phyloP scores from a whole-genome alignment of 2,797 vertebrate species.

The Pseudochirops cupreus region DNA sequence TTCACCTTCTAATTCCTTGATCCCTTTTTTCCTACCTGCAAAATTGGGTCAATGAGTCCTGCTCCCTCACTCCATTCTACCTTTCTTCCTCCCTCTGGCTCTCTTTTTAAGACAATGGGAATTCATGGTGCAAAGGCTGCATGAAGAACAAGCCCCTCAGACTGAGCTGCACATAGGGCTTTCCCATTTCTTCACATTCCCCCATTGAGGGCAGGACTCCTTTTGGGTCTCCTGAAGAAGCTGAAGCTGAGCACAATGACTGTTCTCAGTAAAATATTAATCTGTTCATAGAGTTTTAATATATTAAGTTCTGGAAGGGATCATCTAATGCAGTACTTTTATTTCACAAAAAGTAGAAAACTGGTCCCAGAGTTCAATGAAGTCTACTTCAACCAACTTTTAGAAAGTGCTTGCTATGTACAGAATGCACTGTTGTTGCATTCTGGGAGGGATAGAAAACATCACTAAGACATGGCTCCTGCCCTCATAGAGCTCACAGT shows the following conservation, averaged over 20 bases:
- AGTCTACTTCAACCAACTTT: not conserved
- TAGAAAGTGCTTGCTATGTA: not conserved
- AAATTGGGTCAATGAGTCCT: not conserved
- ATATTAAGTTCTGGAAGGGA: not conserved
- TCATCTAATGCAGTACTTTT: not conserved
- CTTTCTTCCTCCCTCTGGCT: not conserved
- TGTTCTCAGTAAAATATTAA: not conserved
- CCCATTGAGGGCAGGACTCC: not conserved
- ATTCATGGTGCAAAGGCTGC: not conserved
- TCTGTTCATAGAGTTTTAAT: not conserved
- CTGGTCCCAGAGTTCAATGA: not conserved
- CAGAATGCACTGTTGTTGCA: not conserved
- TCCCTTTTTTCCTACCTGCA: not conserved
- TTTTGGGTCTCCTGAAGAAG: not conserved
- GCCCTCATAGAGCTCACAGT: not conserved
- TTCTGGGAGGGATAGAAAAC: not conserved
- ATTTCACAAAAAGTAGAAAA: not conserved
- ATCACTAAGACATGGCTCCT: not conserved
- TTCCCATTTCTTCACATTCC: not conserved
- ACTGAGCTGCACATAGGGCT: not conserved
- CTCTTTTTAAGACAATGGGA: not conserved
- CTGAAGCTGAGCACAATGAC: not conserved
- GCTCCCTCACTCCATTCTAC: slow-evolving; percentile 71
- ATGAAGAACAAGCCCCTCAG: not conserved
- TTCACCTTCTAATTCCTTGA: not conserved